phyloP scores from a whole-genome alignment of 2,797 vertebrate species.

The Sebastes taczanowskii region DNA sequence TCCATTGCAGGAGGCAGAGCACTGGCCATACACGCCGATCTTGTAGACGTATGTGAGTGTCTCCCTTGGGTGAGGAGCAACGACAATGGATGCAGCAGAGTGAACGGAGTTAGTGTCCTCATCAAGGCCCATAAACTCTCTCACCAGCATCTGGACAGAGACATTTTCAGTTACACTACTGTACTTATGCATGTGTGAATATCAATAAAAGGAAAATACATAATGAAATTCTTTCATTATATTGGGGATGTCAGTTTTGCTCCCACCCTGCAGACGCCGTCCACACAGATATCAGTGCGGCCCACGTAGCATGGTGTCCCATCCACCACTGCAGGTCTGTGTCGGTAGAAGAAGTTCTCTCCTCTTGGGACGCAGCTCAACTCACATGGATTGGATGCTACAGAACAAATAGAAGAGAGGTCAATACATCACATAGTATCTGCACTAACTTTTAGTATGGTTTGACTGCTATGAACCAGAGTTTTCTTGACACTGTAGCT shows the following conservation, averaged over 20 bases:
- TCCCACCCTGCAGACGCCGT: constrained; percentile 88
- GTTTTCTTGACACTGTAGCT: no score
- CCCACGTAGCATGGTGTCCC: constrained; percentile 92
- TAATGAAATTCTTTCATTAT: not conserved
- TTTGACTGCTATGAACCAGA: not conserved
- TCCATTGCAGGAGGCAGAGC: constrained; percentile 86
- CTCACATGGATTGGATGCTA: constrained; percentile 90
- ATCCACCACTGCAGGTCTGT: constrained; percentile 86
- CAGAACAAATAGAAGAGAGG: not conserved
- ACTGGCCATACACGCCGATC: constrained; percentile 81
- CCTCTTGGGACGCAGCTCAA: constrained; percentile 92
- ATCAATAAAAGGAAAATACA: not conserved
- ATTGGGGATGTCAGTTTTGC: not conserved
- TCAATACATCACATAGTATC: not conserved
- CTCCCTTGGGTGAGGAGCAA: constrained; percentile 33
- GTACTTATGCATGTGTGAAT: not conserved
- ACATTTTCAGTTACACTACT: not conserved
- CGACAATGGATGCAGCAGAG: constrained; percentile 15
- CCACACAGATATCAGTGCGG: constrained; percentile 87
- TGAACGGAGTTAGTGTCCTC: constrained; percentile 67
- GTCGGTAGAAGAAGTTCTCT: constrained; percentile 91
- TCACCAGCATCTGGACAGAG: constrained; percentile 81
- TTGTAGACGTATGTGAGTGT: constrained; percentile 77
- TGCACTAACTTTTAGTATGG: not conserved
- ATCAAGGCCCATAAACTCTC: constrained; percentile 81